Conservation (phyloP, 1,140 invertebrate species). For the Protaetia brevitarsis region DNA sequence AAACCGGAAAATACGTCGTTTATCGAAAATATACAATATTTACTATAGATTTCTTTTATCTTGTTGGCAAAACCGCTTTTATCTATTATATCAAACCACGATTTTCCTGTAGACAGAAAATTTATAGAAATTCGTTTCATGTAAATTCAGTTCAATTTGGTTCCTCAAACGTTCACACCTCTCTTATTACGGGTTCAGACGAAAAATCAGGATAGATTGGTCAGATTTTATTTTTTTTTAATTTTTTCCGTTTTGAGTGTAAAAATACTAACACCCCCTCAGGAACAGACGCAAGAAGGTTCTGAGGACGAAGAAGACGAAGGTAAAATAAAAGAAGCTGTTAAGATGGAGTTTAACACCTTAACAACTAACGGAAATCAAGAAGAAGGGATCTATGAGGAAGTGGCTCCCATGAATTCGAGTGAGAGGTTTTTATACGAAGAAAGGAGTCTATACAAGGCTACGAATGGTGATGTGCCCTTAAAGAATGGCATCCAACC, state of each 20-base stretch:
- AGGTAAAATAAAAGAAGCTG: neutral
- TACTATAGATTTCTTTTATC: too few species aligned
- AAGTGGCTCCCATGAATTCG: neutral
- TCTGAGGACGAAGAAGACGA: conserved; percentile 19
- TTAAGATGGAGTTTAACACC: neutral
- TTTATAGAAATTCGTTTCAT: too few species aligned
- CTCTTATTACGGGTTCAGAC: too few species aligned
- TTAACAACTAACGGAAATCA: neutral
- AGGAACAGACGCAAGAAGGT: conserved; percentile 1
- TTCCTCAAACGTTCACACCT: too few species aligned
- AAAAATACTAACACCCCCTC: neutral
- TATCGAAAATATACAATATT: too few species aligned
- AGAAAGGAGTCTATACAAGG: neutral
- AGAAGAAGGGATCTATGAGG: neutral
- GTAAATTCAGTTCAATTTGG: too few species aligned
- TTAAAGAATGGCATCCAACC: neutral
- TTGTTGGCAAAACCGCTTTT: too few species aligned
- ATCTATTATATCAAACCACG: too few species aligned
- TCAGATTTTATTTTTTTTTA: neutral
- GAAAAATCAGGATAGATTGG: neutral
- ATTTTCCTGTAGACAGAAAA: too few species aligned
- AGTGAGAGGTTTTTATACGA: neutral
- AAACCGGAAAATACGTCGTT: too few species aligned
- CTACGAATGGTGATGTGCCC: neutral
- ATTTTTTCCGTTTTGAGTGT: neutral